phyloP scores from a whole-genome alignment of 2,797 vertebrate genomes.

The Tragelaphus eurycerus region DNA sequence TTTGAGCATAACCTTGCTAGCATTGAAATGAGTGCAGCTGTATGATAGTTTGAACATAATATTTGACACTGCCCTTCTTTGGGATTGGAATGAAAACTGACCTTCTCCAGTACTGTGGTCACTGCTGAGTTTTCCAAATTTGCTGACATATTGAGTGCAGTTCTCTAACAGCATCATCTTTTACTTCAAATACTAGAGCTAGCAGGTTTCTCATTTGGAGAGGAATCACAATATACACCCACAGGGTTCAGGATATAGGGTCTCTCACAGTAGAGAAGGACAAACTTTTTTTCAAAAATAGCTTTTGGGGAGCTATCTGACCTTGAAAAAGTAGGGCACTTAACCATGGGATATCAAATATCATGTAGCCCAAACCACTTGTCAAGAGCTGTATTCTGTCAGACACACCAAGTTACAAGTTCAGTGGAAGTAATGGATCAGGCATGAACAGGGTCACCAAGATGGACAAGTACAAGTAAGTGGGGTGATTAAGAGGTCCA shows the following conservation, averaged over 20 bases:
- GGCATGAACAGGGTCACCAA: background rate
- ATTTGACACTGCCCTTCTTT: background rate
- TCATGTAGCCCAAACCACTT: background rate
- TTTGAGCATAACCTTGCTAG: background rate
- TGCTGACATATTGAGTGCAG: background rate
- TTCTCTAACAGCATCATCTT: background rate
- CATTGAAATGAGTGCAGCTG: background rate
- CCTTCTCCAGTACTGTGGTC: background rate
- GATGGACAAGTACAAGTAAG: accelerated
- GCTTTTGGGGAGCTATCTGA: background rate
- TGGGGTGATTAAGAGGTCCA: background rate
- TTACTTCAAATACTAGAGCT: background rate
- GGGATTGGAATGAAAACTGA: background rate
- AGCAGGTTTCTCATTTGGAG: background rate
- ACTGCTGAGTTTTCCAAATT: background rate
- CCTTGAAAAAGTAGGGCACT: background rate
- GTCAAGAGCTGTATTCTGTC: background rate
- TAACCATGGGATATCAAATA: background rate
- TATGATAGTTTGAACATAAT: background rate
- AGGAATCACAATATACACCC: background rate
- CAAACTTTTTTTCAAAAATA: background rate
- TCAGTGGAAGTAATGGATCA: background rate
- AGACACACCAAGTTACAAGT: background rate
- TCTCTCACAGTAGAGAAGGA: background rate
- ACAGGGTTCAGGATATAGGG: background rate